Percentiles rank a stretch among this genome's conserved stretches.
These are phyloP conservation scores for Aldrovandia affinis DNA, from an alignment of 2,797 vertebrate genomes.

Conservation along the genomic window DNA sequence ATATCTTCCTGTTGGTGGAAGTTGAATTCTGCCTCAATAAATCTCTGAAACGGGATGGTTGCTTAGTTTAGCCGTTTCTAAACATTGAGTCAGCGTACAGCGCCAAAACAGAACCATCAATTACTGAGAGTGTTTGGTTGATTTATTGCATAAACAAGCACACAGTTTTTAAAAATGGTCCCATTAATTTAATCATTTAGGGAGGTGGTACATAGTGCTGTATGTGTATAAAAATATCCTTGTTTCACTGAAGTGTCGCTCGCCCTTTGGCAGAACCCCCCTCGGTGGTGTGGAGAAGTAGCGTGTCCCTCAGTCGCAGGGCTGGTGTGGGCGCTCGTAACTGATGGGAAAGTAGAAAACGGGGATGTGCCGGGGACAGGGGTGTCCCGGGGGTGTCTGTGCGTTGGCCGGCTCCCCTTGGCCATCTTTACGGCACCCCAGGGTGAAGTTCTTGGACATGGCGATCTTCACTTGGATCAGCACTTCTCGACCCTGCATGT, in stretches of 20 bases:
- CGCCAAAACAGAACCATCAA: neutral
- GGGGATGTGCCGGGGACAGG: slow-evolving; percentile 54
- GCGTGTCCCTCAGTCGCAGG: slow-evolving; percentile 58
- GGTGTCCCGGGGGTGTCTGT: slow-evolving; percentile 49
- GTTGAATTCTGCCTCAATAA: slow-evolving; percentile 63
- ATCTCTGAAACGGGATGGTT: slow-evolving; percentile 37
- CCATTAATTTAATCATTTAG: too few relatives aligned
- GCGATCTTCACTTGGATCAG: slow-evolving; percentile 73
- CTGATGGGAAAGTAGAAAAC: slow-evolving; percentile 70
- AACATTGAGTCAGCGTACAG: too few relatives aligned
- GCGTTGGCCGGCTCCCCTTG: neutral
- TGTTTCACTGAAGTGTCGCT: too few relatives aligned
- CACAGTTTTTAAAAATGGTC: too few relatives aligned
- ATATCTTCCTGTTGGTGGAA: slow-evolving; percentile 30
- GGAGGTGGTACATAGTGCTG: too few relatives aligned
- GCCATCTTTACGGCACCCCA: slow-evolving; percentile 54
- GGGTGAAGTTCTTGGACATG: slow-evolving; percentile 63
- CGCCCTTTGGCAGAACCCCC: too few relatives aligned
- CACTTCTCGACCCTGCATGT: slow-evolving; percentile 61
- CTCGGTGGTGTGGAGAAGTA: neutral
- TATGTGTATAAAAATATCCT: too few relatives aligned
- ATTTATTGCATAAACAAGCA: too few relatives aligned
- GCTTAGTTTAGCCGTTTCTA: too few relatives aligned
- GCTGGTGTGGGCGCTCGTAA: slow-evolving; percentile 55
- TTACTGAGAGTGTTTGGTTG: too few relatives aligned